A percentile compares a stretch with the other conserved stretches of the same genome.
Conservation (phyloP, 1,140 invertebrate genomes). For the Tetragonula clypearis region DNA sequence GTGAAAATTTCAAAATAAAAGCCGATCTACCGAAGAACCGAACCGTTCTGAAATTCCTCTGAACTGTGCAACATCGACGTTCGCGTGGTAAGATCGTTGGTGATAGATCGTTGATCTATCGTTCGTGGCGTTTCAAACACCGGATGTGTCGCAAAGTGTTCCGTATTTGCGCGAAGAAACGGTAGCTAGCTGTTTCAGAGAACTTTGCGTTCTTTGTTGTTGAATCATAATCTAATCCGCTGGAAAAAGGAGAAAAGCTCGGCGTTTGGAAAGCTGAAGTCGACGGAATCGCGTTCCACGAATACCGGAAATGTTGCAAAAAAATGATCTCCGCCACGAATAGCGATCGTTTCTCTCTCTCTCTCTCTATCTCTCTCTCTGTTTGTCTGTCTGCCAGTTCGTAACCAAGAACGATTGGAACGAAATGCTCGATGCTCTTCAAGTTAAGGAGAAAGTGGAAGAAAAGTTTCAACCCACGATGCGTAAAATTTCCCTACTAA, state of each 20-base stretch:
- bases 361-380: not conserved
- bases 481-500: slow-evolving; percentile 34
- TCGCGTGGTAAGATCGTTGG: slow-evolving; percentile 12
- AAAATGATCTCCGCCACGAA: slow-evolving; percentile 20
- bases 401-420: not conserved
- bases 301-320: slow-evolving; percentile 41
- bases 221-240: slow-evolving; percentile 27
- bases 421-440: not conserved
- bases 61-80: not conserved
- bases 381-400: not conserved
- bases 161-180: slow-evolving; percentile 21
- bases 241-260: not conserved
- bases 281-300: slow-evolving; percentile 26
- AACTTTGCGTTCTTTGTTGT: not conserved
- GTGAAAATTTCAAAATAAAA: no score
- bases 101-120: slow-evolving; percentile 17
- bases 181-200: not conserved
- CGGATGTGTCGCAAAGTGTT: slow-evolving; percentile 43
- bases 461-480: slow-evolving; percentile 34
- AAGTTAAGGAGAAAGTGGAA: slow-evolving; percentile 32
- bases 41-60: not conserved
- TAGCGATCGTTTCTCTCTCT: not conserved
- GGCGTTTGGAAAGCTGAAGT: slow-evolving; percentile 15
- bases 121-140: slow-evolving; percentile 20
- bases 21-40: not conserved